phyloP scores from a whole-genome alignment of 2,888 invertebrate genomes.

The Branchipolynoe longqiensis region DNA sequence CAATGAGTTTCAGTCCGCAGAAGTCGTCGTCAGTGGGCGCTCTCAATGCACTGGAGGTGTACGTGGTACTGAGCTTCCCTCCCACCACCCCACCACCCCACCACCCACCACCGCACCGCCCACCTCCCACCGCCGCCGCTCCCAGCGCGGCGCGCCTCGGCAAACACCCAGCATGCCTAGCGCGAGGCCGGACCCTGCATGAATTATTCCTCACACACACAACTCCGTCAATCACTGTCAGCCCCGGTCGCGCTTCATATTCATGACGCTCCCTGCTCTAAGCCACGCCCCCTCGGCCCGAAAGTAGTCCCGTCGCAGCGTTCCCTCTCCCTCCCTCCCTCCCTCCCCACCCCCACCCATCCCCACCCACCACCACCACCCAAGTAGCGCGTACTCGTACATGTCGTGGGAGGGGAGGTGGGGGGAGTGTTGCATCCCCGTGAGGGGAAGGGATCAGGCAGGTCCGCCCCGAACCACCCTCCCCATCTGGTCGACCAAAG shows the following conservation, averaged over 20 bases:
- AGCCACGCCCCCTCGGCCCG: slow-evolving; percentile 37
- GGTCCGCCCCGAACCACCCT: slow-evolving; percentile 16
- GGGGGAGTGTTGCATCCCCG: neutral
- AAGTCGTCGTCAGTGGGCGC: no score
- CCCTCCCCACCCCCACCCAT: no score
- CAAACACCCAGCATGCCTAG: no score
- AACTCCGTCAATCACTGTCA: slow-evolving; percentile 40
- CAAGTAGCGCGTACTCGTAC: slow-evolving; percentile 42
- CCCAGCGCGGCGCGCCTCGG: neutral
- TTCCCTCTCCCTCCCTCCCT: no score
- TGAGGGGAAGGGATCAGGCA: slow-evolving; percentile 9
- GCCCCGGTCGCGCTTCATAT: neutral
- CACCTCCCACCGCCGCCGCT: neutral
- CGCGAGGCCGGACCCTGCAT: slow-evolving; percentile 20
- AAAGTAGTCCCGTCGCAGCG: slow-evolving; percentile 54
- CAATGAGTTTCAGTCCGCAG: no score
- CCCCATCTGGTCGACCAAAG: neutral
- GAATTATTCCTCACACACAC: slow-evolving; percentile 25
- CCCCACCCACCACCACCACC: no score
- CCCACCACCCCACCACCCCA: neutral
- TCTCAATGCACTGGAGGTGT: neutral
- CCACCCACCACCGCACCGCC: neutral
- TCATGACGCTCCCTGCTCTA: slow-evolving; percentile 21
- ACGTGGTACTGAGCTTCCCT: neutral
- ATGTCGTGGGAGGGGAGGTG: slow-evolving; percentile 26